A percentile compares a stretch with the other conserved stretches of the same genome.
Evolutionary conservation across 2,888 invertebrate species (phyloP).

Genomic region (Tanypteryx hageni): DNA sequence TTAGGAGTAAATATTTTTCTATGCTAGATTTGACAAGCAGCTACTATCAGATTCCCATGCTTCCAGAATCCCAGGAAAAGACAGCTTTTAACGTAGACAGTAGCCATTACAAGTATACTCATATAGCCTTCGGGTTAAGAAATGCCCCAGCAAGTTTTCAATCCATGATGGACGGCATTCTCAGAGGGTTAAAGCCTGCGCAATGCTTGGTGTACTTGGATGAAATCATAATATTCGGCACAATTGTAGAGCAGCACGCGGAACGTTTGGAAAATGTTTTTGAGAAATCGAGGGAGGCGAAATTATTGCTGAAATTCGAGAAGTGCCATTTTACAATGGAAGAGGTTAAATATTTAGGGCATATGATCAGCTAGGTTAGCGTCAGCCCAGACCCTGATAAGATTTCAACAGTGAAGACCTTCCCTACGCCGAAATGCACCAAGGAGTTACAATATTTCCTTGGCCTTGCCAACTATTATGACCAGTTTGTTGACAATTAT

Average conservation of each 20-base stretch:
- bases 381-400: no score
- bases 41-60: neutral
- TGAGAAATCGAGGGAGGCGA: slow-evolving; percentile 57
- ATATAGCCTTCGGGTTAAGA: no score
- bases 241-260: slow-evolving; percentile 67
- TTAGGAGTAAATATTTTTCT: neutral
- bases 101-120: neutral
- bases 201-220: no score
- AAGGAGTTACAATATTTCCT: neutral
- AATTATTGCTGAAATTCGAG: slow-evolving; percentile 67
- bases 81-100: neutral
- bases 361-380: no score
- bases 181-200: slow-evolving; percentile 69
- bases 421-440: neutral
- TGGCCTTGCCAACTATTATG: neutral
- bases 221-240: no score
- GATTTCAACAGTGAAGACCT: neutral
- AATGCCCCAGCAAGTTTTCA: no score
- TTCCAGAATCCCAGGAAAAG: neutral
- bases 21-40: no score
- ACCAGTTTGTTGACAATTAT: neutral
- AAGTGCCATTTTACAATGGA: slow-evolving; percentile 68
- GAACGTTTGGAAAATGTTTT: slow-evolving; percentile 66
- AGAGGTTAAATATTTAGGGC: slow-evolving; percentile 65
- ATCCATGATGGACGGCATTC: slow-evolving; percentile 70